Base-by-base conservation (phyloP, 2,113 vertebrate species). In the Thermophis baileyi region DNA sequence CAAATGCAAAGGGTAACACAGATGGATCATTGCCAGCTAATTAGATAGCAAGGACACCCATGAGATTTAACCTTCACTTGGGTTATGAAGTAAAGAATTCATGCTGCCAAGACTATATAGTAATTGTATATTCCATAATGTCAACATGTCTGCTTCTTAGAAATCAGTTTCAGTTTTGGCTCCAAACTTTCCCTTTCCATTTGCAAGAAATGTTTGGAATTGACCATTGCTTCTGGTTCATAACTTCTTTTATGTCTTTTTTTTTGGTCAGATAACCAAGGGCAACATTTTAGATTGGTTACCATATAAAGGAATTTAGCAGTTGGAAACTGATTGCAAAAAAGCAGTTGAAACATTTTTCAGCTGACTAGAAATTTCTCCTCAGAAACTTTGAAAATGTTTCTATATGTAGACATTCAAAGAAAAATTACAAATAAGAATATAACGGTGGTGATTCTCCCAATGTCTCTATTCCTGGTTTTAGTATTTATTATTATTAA, bases 61-160 rank as follows among this genome's bases (percentile, higher is more conserved):
- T 87, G 85, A 91, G 95, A 93, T 92, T 91, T 0, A 0, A 46
- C 81, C 0, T 92, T 90, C 53, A 89, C 20, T 94, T 63, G 90
- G 94, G 94, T 92, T 94, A 46, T 40, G 91, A 91, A 47, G 0
- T 0, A 27, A 53, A 87, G 60, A 88, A 93, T 95, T 94, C 27
- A 57, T 90, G 87, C 54, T 0, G 50, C 95, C 85, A 95, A 96
- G 94, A 95, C 92, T 93, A 0, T 0, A 69, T n/a, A n/a, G 11
- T 30, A 85, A 24, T 51, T 88, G 24, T 88, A 40, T 90, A 49
- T 93, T 94, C 92, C 87, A 74, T 50, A 87, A 0, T 92, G 93
- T 25, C 95, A 89, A 94, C n/a, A 5, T 27, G 95, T 94, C 89
- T 94, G 91, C 92, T 94, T 89, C 87, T n/a, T 53, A 93, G 1